Evolutionary conservation across 92 coral and sea anemone species (phyloP).

Genomic region (Bergia puertoricense): DNA sequence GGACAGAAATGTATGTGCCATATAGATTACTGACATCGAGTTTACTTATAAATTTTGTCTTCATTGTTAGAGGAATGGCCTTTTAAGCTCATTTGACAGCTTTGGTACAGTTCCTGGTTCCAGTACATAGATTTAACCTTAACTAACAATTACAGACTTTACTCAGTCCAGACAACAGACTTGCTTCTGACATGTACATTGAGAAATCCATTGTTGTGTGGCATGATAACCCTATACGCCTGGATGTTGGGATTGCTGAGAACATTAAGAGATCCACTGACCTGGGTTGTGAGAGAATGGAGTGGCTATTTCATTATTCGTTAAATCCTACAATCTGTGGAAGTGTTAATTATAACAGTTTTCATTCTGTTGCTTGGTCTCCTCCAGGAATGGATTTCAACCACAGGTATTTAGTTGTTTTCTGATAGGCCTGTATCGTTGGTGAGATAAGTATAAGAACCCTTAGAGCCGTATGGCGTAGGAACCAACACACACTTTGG

Average conservation of each 20-base stretch:
- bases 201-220: conserved; percentile 38
- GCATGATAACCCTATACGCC: conserved; percentile 12
- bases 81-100: too few species aligned
- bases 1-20: too few species aligned
- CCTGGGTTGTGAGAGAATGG: conserved; percentile 26
- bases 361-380: conserved; percentile 68
- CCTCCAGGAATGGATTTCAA: conserved; percentile 65
- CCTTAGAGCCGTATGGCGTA: too few species aligned
- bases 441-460: too few species aligned
- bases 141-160: conserved; percentile 13
- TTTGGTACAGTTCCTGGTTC: too few species aligned
- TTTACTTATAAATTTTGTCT: too few species aligned
- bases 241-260: conserved; percentile 49
- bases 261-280: neutral
- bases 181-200: conserved; percentile 37
- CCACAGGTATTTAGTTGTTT: conserved; percentile 50
- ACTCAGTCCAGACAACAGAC: conserved; percentile 9
- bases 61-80: too few species aligned
- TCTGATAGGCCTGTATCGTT: too few species aligned
- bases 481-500: too few species aligned
- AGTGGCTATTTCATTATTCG: conserved; percentile 9
- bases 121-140: neutral
- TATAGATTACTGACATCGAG: too few species aligned
- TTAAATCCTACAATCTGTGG: conserved; percentile 25
- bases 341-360: conserved; percentile 7